A percentile compares a stretch with the other conserved stretches of the same genome.
Conservation (phyloP, 2,797 vertebrate species). For the Anabacerthia variegaticeps region DNA sequence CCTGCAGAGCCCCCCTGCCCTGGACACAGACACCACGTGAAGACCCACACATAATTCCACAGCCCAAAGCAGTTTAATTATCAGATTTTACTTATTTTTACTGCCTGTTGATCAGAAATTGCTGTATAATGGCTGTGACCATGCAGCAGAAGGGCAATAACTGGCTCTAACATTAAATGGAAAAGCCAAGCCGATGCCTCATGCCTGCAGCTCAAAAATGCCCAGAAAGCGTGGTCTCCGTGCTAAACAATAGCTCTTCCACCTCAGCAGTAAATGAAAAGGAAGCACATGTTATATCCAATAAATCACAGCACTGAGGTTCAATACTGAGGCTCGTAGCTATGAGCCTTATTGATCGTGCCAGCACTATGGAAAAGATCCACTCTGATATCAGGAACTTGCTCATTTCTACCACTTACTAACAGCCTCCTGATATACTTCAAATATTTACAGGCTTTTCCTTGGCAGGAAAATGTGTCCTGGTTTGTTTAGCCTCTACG, state of each 20-base stretch:
- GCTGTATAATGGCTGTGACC: rapidly evolving
- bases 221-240: background rate
- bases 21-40: rapidly evolving
- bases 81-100: background rate
- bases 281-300: background rate
- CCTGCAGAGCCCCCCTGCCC: background rate
- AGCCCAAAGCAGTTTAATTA: background rate
- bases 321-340: constrained; percentile 10
- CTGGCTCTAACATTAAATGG: background rate
- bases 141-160: background rate
- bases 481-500: rapidly evolving
- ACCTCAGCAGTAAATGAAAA: constrained; percentile 29
- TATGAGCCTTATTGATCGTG: constrained; percentile 11
- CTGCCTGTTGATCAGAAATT: background rate
- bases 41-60: background rate
- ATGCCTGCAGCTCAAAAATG: background rate
- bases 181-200: background rate
- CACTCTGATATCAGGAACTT: background rate
- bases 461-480: background rate
- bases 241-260: constrained; percentile 11
- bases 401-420: background rate
- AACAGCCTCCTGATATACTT: background rate
- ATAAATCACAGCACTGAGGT: constrained; percentile 15
- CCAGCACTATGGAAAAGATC: background rate
- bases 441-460: background rate